Evolutionary conservation across 92 coral and sea anemone species (phyloP).

Genomic region (Meandrina meandrites): DNA sequence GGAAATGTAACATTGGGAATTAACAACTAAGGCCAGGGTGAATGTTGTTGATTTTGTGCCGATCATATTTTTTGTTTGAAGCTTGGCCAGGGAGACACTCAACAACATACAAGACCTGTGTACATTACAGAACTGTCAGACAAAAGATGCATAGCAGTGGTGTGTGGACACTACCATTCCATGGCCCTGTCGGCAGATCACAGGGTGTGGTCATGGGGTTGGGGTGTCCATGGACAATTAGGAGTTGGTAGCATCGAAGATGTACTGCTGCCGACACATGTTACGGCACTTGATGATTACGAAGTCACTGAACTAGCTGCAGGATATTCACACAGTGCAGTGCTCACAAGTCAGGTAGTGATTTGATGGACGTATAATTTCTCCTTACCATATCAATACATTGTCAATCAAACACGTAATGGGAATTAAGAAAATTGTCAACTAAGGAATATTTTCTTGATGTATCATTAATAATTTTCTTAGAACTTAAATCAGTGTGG

Average conservation of each 20-base stretch:
- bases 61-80: not conserved
- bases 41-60: too few species aligned
- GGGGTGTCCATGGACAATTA: conserved; percentile 99
- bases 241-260: conserved; percentile 95
- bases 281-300: conserved; percentile 70
- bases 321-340: conserved; percentile 92
- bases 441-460: not conserved
- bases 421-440: not conserved
- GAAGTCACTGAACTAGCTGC: conserved; percentile 89
- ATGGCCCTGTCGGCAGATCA: conserved; percentile 92
- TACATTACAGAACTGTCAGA: conserved; percentile 95
- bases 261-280: conserved; percentile 82
- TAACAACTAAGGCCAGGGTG: too few species aligned
- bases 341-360: conserved; percentile 66
- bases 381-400: not conserved
- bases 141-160: conserved; percentile 84
- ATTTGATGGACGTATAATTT: not conserved
- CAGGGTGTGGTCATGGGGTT: conserved; percentile 96
- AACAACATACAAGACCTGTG: conserved; percentile 92
- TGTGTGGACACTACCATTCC: conserved; percentile 97
- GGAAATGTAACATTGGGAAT: too few species aligned
- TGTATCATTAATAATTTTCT: too few species aligned
- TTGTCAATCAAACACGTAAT: not conserved
- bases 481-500: not conserved
- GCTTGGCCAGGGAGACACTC: conserved; percentile 95